Evolutionary conservation across 2,888 invertebrate species (phyloP).

Genomic region (Cheilosia vernalis): DNA sequence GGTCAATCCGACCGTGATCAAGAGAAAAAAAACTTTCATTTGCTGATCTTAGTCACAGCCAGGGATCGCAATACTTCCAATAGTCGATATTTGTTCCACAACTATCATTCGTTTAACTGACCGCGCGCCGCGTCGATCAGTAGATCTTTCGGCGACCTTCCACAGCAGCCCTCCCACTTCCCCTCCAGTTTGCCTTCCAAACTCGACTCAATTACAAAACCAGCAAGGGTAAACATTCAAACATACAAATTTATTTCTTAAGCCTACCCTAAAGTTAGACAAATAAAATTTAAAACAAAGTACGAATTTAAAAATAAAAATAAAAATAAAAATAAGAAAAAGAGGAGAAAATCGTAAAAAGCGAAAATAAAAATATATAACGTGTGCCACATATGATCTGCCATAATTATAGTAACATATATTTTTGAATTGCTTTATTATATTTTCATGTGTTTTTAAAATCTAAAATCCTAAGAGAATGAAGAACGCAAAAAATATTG

Average conservation of each 20-base stretch:
- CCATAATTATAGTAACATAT: slow-evolving; percentile 66
- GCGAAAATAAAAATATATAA: slow-evolving; percentile 34
- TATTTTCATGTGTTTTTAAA: slow-evolving; percentile 45
- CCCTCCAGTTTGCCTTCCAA: slow-evolving; percentile 21
- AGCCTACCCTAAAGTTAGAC: slow-evolving; percentile 19
- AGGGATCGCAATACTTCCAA: no score
- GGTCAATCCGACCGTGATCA: no score
- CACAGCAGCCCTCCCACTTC: background rate
- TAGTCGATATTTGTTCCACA: no score
- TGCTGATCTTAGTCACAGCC: no score
- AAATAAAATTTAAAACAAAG: slow-evolving; percentile 16
- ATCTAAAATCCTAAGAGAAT: slow-evolving; percentile 34
- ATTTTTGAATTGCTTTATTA: slow-evolving; percentile 52
- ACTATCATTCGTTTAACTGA: no score
- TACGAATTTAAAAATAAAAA: slow-evolving; percentile 26
- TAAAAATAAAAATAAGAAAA: no score
- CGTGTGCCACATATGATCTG: slow-evolving; percentile 73
- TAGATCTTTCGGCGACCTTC: background rate
- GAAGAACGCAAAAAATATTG: slow-evolving; percentile 17
- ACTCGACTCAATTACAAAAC: slow-evolving; percentile 44
- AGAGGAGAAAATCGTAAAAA: slow-evolving; percentile 11
- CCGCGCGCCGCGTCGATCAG: background rate
- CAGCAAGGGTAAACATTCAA: slow-evolving; percentile 3
- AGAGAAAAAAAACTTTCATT: no score
- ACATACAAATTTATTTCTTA: slow-evolving; percentile 22